Conservation (phyloP, 1,140 invertebrate genomes). For the Euschistus heros region DNA sequence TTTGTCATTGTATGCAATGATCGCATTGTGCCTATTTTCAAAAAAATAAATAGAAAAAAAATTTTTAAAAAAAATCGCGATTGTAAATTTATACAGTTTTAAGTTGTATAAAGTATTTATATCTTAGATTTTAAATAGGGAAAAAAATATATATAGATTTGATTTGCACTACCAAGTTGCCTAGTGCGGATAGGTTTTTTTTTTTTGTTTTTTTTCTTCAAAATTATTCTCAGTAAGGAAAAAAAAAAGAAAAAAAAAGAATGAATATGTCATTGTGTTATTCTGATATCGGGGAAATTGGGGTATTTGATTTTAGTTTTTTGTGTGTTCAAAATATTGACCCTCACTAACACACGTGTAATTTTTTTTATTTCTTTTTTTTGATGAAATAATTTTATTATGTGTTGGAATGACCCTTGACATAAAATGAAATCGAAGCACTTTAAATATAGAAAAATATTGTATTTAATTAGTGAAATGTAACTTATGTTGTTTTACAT, state of each 20-base stretch:
- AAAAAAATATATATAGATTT: slow-evolving; percentile 4
- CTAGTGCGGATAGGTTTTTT: not conserved
- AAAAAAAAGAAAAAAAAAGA: not conserved
- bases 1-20: not conserved
- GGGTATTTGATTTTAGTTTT: slow-evolving; percentile 1
- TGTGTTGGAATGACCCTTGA: slow-evolving; percentile 6
- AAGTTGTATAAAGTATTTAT: not conserved
- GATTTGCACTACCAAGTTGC: not conserved
- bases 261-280: slow-evolving; percentile 8
- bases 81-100: not conserved
- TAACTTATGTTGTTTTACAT: slow-evolving; percentile 20
- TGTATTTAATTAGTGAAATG: slow-evolving; percentile 10
- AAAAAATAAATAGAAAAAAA: slow-evolving; percentile 5
- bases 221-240: not conserved
- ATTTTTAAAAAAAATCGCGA: not conserved
- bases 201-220: slow-evolving; percentile 4
- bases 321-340: slow-evolving; percentile 1
- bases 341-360: not conserved
- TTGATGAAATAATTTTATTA: slow-evolving; percentile 5
- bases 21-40: slow-evolving; percentile 16
- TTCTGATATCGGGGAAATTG: not conserved
- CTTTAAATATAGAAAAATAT: slow-evolving; percentile 14
- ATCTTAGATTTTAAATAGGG: slow-evolving; percentile 16
- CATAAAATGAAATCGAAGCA: slow-evolving; percentile 14
- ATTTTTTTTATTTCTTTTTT: slow-evolving; percentile 14